These are phyloP conservation scores for Smittia sp. DNA, from an alignment of 2,888 invertebrate species.

Conservation along the genomic window DNA sequence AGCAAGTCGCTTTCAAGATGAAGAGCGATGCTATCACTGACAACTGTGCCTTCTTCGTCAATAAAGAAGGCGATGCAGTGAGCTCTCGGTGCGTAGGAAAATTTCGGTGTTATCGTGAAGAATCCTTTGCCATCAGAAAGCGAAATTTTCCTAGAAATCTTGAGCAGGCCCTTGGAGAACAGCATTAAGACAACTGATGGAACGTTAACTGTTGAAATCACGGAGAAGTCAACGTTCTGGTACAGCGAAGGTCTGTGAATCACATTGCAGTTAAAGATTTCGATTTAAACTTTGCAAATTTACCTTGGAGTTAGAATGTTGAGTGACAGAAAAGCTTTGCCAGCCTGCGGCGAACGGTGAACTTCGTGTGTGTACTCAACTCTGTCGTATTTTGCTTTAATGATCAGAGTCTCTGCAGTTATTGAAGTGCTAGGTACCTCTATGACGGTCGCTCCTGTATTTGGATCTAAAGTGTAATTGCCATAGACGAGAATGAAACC, in stretches of 20 bases:
- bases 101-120: slow-evolving; percentile 10
- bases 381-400: background rate
- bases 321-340: background rate
- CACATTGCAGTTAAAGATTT: background rate
- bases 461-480: background rate
- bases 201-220: background rate
- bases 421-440: background rate
- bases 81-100: slow-evolving; percentile 10
- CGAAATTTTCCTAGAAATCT: background rate
- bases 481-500: background rate
- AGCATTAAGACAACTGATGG: background rate
- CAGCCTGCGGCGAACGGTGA: background rate
- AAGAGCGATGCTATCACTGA: slow-evolving; percentile 8
- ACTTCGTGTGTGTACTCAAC: background rate
- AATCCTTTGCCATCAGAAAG: background rate
- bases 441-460: background rate
- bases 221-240: background rate
- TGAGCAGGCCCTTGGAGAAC: slow-evolving; percentile 13
- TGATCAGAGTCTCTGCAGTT: background rate
- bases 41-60: background rate
- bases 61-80: slow-evolving; percentile 27
- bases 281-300: background rate
- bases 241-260: slow-evolving; percentile 13
- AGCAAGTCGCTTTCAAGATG: slow-evolving; percentile 4
- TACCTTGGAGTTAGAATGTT: slow-evolving; percentile 23